Evolutionary conservation across 35 echinoderm and acorn worm genomes (phyloP).

Genomic region (Patiria miniata): DNA sequence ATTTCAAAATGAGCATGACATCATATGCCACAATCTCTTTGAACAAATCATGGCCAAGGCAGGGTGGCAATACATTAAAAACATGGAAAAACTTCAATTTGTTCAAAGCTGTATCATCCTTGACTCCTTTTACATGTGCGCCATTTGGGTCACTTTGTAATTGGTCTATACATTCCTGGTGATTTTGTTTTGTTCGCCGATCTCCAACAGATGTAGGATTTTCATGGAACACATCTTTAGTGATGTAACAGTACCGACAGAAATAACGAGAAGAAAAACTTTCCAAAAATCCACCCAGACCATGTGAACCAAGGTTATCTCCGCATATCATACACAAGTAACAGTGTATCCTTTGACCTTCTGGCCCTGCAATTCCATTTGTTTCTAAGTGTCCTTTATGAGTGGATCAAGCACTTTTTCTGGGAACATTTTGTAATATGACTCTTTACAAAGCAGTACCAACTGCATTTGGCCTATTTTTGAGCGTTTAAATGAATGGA

Average conservation of each 20-base stretch:
- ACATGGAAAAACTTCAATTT: constrained; percentile 60
- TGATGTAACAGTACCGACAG: constrained; percentile 30
- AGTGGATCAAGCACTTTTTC: constrained; percentile 46
- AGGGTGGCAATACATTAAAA: constrained; percentile 47
- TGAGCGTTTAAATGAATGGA: constrained; percentile 47
- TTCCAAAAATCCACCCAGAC: constrained; percentile 55
- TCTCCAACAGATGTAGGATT: constrained; percentile 21
- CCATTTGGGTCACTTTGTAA: constrained; percentile 8
- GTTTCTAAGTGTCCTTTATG: constrained; percentile 57
- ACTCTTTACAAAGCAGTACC: constrained; percentile 62
- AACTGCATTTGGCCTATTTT: constrained; percentile 60
- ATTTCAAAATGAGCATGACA: constrained; percentile 47
- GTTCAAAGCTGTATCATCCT: constrained; percentile 54
- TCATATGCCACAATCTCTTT: constrained; percentile 64
- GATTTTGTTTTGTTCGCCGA: constrained; percentile 11
- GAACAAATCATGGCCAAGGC: constrained; percentile 65
- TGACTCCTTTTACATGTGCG: constrained; percentile 16
- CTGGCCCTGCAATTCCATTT: not conserved
- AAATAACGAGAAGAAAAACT: constrained; percentile 45
- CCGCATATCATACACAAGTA: constrained; percentile 40
- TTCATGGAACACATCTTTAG: constrained; percentile 40
- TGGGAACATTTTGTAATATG: constrained; percentile 39
- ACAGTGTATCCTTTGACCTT: not conserved
- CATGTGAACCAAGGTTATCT: constrained; percentile 67
- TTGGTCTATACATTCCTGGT: not conserved